These are phyloP conservation scores for Sphaerophoria rueppellii DNA, from an alignment of 2,888 invertebrate genomes.

Conservation along the genomic window DNA sequence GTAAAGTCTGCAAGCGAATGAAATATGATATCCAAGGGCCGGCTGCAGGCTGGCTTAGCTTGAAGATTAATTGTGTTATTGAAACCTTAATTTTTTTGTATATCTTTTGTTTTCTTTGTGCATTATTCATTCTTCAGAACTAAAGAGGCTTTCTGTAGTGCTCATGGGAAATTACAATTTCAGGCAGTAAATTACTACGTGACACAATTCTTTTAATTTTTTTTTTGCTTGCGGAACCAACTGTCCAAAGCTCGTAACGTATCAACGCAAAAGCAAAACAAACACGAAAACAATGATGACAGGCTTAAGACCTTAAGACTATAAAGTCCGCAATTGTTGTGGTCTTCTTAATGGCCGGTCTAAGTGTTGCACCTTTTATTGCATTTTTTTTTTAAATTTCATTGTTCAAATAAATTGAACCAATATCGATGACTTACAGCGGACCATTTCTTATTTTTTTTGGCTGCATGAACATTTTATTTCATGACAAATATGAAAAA, in stretches of 20 bases:
- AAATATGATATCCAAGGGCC: not conserved
- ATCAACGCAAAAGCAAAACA: constrained; percentile 10
- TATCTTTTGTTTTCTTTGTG: not conserved
- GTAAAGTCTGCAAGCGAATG: not conserved
- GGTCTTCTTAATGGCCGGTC: not conserved
- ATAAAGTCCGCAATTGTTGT: constrained; percentile 1
- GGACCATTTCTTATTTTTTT: not conserved
- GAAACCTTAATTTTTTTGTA: constrained; percentile 14
- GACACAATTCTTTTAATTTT: constrained; percentile 41
- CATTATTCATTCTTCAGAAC: constrained; percentile 32
- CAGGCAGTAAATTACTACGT: constrained; percentile 64
- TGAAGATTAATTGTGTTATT: constrained; percentile 60
- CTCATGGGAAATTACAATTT: constrained; percentile 62
- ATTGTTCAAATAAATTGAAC: constrained; percentile 48
- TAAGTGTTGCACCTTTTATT: constrained; percentile 52
- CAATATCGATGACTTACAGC: constrained; percentile 10
- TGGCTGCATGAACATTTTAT: too few relatives aligned
- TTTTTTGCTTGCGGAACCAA: constrained; percentile 50
- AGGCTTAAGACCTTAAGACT: constrained; percentile 38
- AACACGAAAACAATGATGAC: constrained; percentile 49
- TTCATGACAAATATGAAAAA: too few relatives aligned
- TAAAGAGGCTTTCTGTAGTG: constrained; percentile 50
- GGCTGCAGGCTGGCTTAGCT: not conserved
- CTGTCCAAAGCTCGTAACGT: constrained; percentile 6
- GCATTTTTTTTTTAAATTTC: constrained; percentile 18